Percentiles rank a stretch among this genome's conserved stretches.
These are phyloP conservation scores for Drosophila subpulchrella DNA, from an alignment of 1,140 invertebrate species.

Conservation along the genomic window DNA sequence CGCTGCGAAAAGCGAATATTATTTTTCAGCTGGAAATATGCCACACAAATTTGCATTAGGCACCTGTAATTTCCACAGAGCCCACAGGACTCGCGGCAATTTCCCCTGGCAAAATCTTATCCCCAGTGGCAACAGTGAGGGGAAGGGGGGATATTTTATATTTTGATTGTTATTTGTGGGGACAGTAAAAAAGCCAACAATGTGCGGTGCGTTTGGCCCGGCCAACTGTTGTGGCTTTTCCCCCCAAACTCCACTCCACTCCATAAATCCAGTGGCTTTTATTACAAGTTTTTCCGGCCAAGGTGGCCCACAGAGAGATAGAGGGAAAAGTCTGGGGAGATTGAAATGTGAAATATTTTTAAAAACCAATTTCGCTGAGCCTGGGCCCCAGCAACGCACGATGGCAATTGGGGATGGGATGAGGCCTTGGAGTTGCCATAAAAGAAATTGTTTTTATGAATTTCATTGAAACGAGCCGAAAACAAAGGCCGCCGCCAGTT, in stretches of 20 bases:
- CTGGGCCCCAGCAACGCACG: conserved; percentile 24
- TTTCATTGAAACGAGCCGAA: conserved; percentile 62
- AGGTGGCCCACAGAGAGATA: conserved; percentile 44
- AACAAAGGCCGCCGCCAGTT: conserved; percentile 34
- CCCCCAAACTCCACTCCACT: background rate
- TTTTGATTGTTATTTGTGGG: conserved; percentile 82
- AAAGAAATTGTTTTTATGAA: conserved; percentile 80
- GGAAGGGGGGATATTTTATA: conserved; percentile 8
- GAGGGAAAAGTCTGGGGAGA: conserved; percentile 40
- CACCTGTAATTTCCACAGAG: conserved; percentile 70
- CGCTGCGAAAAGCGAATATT: conserved; percentile 54
- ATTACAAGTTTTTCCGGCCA: conserved; percentile 66
- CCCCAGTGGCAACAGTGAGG: conserved; percentile 36
- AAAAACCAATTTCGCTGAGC: conserved; percentile 81
- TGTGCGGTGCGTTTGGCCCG: conserved; percentile 53
- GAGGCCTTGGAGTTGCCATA: conserved; percentile 42
- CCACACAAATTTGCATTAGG: conserved; percentile 80
- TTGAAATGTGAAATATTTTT: conserved; percentile 83
- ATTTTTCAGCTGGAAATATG: conserved; percentile 61
- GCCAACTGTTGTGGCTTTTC: conserved; percentile 51
- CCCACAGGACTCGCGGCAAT: conserved; percentile 58
- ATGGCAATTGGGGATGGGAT: conserved; percentile 8
- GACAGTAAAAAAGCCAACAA: conserved; percentile 75
- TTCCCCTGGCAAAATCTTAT: conserved; percentile 55
- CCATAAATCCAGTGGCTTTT: conserved; percentile 55